Base-by-base conservation (phyloP, 2,113 vertebrate genomes). In the Zosterops hypoxanthus region DNA sequence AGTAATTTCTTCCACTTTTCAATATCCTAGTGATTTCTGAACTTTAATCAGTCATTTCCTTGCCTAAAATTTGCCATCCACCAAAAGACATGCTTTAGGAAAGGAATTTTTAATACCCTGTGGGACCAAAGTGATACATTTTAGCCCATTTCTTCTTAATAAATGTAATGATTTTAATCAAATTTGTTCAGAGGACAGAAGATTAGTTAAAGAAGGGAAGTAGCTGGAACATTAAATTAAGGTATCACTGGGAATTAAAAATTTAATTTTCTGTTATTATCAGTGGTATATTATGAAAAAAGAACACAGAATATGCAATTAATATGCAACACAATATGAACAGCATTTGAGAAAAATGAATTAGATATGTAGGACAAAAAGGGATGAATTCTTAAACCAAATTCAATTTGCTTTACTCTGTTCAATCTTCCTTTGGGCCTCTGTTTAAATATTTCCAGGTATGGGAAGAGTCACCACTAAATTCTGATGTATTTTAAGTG, bases 141-240 rank as follows among this genome's bases (percentile, higher is more conserved):
- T 96, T 95, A 88, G 46, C 91, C 86, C 71, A 92, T 92, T 96
- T 93, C 85, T 96, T 95, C 94, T 75, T 91, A 92, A 95, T 96
- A 95, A 91, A 96, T 85, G 94, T 57, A 89, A 92, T 6, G 52
- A 95, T 97, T 97, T 97, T 95, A 96, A 97, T 97, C 95, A 91
- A 96, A 95, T 97, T 95, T 97, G 86, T 92, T 96, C 95, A 86
- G 94, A 92, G 92, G 61, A 90, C 70, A 96, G 94, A 96, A 97
- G 96, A 97, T 97, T 97, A 97, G 92, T 97, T 97, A 97, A 96
- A 96, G 90, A 94, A 81, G 73, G 94, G 65, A 88, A 91, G 90
- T 82, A 96, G 95, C 95, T 95, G 93, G 88, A 96, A 97, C 91
- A 97, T 95, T 96, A 97, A 94, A 97, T 97, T 95, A 96, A 97